A percentile compares a stretch with the other conserved stretches of the same genome.
These are phyloP conservation scores for Drosophila sp. DNA, from an alignment of 1,140 invertebrate species.

Conservation along the genomic window DNA sequence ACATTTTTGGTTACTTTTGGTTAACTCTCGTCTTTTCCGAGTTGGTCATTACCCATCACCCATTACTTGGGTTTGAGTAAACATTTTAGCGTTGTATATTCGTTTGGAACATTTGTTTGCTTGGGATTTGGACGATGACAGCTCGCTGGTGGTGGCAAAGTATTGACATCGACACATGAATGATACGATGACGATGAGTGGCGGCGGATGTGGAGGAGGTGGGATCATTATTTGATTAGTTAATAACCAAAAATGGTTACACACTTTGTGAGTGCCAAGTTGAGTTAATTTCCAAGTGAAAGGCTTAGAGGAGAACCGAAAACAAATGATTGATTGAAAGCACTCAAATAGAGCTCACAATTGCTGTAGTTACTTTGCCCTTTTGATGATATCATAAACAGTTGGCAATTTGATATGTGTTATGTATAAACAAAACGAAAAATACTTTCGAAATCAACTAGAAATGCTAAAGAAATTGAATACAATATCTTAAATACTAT, in stretches of 20 bases:
- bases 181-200: neutral
- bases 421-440: neutral
- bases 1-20: constrained; percentile 25
- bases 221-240: constrained; percentile 60
- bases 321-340: constrained; percentile 45
- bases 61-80: constrained; percentile 62
- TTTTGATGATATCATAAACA: neutral
- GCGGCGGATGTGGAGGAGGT: neutral
- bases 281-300: constrained; percentile 35
- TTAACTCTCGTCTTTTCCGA: constrained; percentile 58
- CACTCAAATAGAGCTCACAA: neutral
- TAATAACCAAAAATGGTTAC: constrained; percentile 33
- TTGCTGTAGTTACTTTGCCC: neutral
- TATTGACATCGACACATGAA: constrained; percentile 44
- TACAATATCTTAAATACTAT: too few relatives aligned
- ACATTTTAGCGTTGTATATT: constrained; percentile 57
- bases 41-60: constrained; percentile 64
- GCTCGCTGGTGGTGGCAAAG: constrained; percentile 35
- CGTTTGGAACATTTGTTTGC: constrained; percentile 60
- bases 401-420: neutral
- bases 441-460: neutral
- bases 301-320: constrained; percentile 7
- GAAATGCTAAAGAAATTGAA: too few relatives aligned
- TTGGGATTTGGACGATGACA: constrained; percentile 55
- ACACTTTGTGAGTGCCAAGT: constrained; percentile 11